Evolutionary conservation across 2,888 invertebrate species (phyloP).

Genomic region (Willowsia nigromaculata): DNA sequence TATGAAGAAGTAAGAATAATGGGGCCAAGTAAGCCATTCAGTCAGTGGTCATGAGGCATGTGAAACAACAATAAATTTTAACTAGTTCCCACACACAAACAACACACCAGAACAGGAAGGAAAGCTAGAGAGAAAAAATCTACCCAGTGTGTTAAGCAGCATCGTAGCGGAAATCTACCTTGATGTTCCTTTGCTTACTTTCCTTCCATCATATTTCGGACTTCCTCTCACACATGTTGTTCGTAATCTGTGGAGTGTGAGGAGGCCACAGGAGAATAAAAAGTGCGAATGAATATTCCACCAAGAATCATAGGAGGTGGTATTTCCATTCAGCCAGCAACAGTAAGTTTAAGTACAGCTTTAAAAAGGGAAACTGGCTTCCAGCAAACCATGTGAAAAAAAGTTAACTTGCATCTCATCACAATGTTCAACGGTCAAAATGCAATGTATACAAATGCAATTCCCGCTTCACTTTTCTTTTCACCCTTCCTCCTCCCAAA

Average conservation of each 20-base stretch:
- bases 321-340: neutral
- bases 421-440: neutral
- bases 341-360: neutral
- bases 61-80: constrained; percentile 68
- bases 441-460: neutral
- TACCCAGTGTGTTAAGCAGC: neutral
- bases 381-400: constrained; percentile 45
- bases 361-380: constrained; percentile 13
- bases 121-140: neutral
- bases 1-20: constrained; percentile 21
- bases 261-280: constrained; percentile 33
- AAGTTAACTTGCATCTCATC: constrained; percentile 42
- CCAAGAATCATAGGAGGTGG: constrained; percentile 50
- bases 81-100: constrained; percentile 15
- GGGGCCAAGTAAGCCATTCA: constrained; percentile 69
- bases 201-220: neutral
- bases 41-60: constrained; percentile 66
- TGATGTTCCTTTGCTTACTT: constrained; percentile 8
- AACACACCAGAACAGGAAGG: neutral
- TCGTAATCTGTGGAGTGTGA: constrained; percentile 42
- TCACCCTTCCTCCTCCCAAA: neutral
- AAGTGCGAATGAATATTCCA: constrained; percentile 61
- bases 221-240: neutral
- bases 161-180: constrained; percentile 32
- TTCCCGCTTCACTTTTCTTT: neutral